A percentile compares a stretch with the other conserved stretches of the same genome.
phyloP scores from a whole-genome alignment of 2,888 invertebrate species.

The Parthenolecanium corni region DNA sequence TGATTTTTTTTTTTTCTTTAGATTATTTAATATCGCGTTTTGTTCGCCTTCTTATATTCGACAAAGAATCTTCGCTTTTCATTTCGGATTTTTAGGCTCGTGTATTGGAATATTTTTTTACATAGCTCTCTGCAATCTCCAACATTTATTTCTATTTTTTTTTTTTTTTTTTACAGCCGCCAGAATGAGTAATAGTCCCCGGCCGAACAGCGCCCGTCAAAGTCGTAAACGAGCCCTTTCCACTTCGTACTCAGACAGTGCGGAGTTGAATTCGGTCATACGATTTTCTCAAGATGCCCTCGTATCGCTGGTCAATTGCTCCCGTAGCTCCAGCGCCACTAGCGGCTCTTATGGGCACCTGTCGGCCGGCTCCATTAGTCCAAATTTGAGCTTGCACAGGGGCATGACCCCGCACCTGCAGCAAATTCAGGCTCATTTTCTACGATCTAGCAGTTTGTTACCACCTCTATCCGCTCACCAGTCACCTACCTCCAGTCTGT shows the following conservation, averaged over 20 bases:
- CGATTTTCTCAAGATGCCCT: conserved; percentile 84
- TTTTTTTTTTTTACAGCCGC: conserved; percentile 3
- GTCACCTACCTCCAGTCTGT: conserved; percentile 36
- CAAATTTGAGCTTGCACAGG: conserved; percentile 58
- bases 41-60: too few species aligned
- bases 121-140: too few species aligned
- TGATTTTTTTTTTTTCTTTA: too few species aligned
- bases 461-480: conserved; percentile 38
- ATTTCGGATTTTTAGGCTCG: too few species aligned
- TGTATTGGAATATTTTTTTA: too few species aligned
- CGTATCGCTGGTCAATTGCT: conserved; percentile 61
- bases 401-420: conserved; percentile 55
- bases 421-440: conserved; percentile 67
- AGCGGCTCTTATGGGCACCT: conserved; percentile 95
- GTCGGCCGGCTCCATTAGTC: conserved; percentile 49
- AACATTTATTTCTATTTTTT: too few species aligned
- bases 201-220: conserved; percentile 13
- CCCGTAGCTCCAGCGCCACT: conserved; percentile 68
- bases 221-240: conserved; percentile 86
- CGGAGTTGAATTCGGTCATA: conserved; percentile 91
- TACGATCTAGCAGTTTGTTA: conserved; percentile 49
- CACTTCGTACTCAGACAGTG: conserved; percentile 88
- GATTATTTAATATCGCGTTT: too few species aligned
- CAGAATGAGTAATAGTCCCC: conserved; percentile 24
- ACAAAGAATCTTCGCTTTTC: too few species aligned